Percentiles rank a stretch among this genome's conserved stretches.
Conservation (phyloP, 2,797 vertebrate species). For the Chelonia mydas region DNA sequence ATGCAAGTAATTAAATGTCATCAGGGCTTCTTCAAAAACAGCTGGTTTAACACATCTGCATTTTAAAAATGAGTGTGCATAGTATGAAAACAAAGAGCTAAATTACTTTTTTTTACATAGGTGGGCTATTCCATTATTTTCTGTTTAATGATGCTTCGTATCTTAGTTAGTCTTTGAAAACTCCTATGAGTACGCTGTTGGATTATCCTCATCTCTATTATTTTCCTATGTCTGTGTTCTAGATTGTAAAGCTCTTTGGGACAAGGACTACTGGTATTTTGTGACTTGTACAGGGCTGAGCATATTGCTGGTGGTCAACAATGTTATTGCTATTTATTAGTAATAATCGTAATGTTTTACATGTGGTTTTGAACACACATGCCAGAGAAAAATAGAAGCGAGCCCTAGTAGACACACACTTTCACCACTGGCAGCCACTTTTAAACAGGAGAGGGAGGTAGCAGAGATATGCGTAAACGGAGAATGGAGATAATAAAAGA, state of each 20-base stretch:
- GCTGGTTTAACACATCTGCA: conserved; percentile 7
- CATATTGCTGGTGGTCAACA: background rate
- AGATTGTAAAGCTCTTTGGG: background rate
- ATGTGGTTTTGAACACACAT: background rate
- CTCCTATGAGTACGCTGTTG: rapidly evolving
- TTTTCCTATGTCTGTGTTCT: background rate
- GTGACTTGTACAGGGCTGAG: background rate
- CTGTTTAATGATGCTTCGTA: background rate
- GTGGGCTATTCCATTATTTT: background rate
- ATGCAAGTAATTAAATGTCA: conserved; percentile 54
- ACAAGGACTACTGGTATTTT: rapidly evolving
- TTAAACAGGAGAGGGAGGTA: background rate
- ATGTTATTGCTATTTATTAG: background rate
- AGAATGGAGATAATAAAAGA: background rate
- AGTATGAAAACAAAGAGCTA: conserved; percentile 24
- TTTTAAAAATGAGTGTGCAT: conserved; percentile 21
- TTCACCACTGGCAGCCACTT: background rate
- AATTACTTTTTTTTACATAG: background rate
- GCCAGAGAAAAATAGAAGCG: background rate
- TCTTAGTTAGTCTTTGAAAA: background rate
- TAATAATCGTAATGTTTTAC: background rate
- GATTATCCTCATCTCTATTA: background rate
- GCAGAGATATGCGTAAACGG: background rate
- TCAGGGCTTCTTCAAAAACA: conserved; percentile 46
- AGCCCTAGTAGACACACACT: background rate